A percentile compares a stretch with the other conserved stretches of the same genome.
These are phyloP conservation scores for Tyria jacobaeae DNA, from an alignment of 2,888 invertebrate genomes.

Conservation along the genomic window DNA sequence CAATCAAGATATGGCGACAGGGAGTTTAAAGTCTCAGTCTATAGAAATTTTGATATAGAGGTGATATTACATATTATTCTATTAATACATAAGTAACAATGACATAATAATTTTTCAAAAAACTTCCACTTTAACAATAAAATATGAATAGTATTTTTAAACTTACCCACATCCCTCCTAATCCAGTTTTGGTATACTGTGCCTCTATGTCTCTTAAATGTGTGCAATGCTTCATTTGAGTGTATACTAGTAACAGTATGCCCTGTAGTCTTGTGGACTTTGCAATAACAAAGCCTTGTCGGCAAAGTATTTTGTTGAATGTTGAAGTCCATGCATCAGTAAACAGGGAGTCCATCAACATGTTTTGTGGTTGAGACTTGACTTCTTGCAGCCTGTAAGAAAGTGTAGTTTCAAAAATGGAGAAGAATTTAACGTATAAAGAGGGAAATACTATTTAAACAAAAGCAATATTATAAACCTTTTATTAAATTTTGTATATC, in stretches of 20 bases:
- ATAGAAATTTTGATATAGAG: too few relatives aligned
- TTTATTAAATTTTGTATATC: too few relatives aligned
- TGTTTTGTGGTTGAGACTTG: conserved; percentile 94
- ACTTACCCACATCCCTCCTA: conserved; percentile 97
- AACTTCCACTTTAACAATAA: too few relatives aligned
- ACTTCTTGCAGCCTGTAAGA: conserved; percentile 93
- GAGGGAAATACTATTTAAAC: neutral
- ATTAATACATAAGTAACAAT: too few relatives aligned
- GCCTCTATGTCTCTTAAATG: conserved; percentile 94
- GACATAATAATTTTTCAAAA: neutral
- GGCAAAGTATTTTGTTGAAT: conserved; percentile 89
- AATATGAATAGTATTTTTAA: neutral
- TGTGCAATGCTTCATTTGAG: conserved; percentile 92
- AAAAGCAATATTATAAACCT: neutral
- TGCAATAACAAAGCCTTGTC: conserved; percentile 91
- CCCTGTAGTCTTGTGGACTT: conserved; percentile 95
- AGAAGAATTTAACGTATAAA: neutral
- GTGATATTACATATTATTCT: too few relatives aligned
- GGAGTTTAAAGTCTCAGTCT: too few relatives aligned
- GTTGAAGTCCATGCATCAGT: conserved; percentile 94
- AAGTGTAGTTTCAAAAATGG: neutral
- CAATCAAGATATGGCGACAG: too few relatives aligned
- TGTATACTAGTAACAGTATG: conserved; percentile 92
- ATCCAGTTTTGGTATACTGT: conserved; percentile 95
- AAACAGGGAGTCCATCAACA: conserved; percentile 92